Evolutionary conservation across 23 tunicate genomes (phyloP).

Genomic region (Halocynthia aurantium): DNA sequence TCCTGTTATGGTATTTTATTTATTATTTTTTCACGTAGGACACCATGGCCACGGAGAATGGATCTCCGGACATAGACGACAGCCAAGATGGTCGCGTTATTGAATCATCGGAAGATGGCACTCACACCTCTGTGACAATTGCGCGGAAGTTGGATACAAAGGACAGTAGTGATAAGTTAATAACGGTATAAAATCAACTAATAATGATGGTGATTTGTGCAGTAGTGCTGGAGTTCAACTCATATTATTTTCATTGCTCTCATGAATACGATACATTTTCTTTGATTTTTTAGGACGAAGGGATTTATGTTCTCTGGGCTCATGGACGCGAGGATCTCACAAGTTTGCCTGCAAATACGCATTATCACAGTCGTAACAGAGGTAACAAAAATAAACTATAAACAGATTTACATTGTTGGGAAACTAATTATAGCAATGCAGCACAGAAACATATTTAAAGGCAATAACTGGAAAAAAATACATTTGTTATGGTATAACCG

Average conservation of each 20-base stretch:
- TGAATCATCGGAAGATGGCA: neutral
- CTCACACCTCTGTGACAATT: slow-evolving; percentile 1
- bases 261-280: neutral
- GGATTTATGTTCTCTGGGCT: slow-evolving; percentile 14
- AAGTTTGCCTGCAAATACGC: neutral
- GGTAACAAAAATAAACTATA: neutral
- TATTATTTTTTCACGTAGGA: neutral
- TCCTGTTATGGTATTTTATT: too few relatives aligned
- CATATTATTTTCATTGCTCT: neutral
- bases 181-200: slow-evolving; percentile 9
- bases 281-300: neutral
- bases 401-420: too few relatives aligned
- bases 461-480: too few relatives aligned
- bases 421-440: too few relatives aligned
- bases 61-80: neutral
- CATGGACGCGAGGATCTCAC: slow-evolving; percentile 2
- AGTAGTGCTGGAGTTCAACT: neutral
- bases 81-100: neutral
- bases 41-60: neutral
- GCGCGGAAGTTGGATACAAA: neutral
- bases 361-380: slow-evolving; percentile 11
- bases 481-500: too few relatives aligned
- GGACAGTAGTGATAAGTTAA: neutral
- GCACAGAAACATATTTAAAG: too few relatives aligned
- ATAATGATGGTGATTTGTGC: neutral